These are phyloP conservation scores for Nyctereutes procyonoides DNA, from an alignment of 2,113 vertebrate species.

Conservation along the genomic window DNA sequence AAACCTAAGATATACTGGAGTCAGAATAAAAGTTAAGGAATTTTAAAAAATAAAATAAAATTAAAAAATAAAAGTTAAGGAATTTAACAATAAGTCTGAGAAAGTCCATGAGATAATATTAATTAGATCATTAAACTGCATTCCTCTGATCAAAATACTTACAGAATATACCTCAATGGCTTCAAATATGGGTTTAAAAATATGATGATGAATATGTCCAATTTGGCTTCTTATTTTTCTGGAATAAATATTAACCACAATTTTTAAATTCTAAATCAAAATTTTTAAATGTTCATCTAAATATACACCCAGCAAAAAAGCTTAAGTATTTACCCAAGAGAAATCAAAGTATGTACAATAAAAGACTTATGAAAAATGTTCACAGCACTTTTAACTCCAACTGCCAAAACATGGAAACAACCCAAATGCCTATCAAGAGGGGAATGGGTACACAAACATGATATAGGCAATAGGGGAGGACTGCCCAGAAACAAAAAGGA, in stretches of 20 bases:
- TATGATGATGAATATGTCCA: neutral
- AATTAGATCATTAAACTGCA: constrained; percentile 12
- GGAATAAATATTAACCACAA: constrained; percentile 24
- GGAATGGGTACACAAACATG: neutral
- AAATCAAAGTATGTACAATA: constrained; percentile 16
- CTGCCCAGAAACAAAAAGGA: neutral
- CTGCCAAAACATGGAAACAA: neutral
- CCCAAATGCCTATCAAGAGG: neutral
- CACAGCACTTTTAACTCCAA: neutral
- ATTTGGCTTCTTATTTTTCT: neutral
- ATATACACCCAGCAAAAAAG: constrained; percentile 6
- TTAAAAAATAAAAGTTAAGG: constrained; percentile 1
- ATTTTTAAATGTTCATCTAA: neutral
- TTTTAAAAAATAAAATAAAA: neutral
- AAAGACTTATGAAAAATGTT: neutral
- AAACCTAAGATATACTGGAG: neutral
- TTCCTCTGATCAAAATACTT: neutral
- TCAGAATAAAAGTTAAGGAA: constrained; percentile 34
- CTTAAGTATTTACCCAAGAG: neutral
- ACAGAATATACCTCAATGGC: neutral
- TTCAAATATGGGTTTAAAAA: constrained; percentile 21
- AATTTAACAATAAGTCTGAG: constrained; percentile 26
- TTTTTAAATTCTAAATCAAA: constrained; percentile 29
- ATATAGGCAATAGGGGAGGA: neutral
- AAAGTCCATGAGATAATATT: neutral